These are phyloP conservation scores for Neolamprologus modestus DNA, from an alignment of 2,113 vertebrate species.

Conservation along the genomic window DNA sequence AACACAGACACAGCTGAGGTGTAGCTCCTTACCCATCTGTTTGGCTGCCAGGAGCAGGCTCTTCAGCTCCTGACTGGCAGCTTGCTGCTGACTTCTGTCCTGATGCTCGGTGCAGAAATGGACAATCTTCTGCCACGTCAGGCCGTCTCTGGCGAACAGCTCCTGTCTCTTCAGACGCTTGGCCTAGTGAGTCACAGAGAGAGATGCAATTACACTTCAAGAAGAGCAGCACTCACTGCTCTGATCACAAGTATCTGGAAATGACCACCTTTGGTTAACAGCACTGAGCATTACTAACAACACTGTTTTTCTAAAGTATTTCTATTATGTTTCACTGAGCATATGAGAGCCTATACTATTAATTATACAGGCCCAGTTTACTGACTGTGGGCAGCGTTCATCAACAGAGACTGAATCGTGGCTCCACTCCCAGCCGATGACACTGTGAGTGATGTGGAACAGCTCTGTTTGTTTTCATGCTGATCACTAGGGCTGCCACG, in stretches of 20 bases:
- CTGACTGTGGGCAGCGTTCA: neutral
- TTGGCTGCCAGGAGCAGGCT: conserved; percentile 84
- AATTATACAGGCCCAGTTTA: neutral
- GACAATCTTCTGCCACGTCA: conserved; percentile 89
- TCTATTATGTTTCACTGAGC: neutral
- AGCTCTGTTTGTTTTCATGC: neutral
- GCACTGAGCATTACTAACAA: neutral
- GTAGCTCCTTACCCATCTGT: conserved; percentile 83
- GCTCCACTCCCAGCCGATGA: neutral
- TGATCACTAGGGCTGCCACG: rapidly evolving
- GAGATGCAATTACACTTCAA: neutral
- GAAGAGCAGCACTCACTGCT: neutral
- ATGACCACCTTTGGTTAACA: neutral
- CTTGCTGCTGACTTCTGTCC: conserved; percentile 76
- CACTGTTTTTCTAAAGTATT: neutral
- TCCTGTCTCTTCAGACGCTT: conserved; percentile 84
- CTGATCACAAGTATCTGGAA: neutral
- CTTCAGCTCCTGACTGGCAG: conserved; percentile 80
- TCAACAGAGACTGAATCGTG: neutral
- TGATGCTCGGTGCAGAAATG: conserved; percentile 82
- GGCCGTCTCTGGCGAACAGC: conserved; percentile 75
- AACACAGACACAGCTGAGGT: neutral
- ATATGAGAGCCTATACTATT: neutral
- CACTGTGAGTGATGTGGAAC: neutral
- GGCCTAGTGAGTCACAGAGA: conserved; percentile 58